Percentiles rank a stretch among this genome's conserved stretches.
Evolutionary conservation across 2,888 invertebrate species (phyloP).

Genomic region (Bombylius major): DNA sequence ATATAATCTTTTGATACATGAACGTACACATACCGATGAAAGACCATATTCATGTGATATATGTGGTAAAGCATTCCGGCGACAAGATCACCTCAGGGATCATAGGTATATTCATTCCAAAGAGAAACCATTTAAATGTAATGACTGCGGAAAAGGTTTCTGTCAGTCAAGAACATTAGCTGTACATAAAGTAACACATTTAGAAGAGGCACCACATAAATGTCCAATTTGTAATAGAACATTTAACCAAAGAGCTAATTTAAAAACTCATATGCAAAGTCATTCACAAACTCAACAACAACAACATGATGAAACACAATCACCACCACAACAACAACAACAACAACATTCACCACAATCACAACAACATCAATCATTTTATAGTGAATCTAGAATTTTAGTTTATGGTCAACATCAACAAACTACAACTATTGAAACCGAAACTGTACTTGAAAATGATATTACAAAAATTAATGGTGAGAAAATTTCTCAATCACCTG

Average conservation of each 20-base stretch:
- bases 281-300: slow-evolving; percentile 43
- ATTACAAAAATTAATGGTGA: background rate
- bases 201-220: slow-evolving; percentile 88
- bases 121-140: slow-evolving; percentile 96
- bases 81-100: slow-evolving; percentile 87
- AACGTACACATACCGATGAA: slow-evolving; percentile 93
- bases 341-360: background rate
- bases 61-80: slow-evolving; percentile 88
- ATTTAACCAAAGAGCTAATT: slow-evolving; percentile 85
- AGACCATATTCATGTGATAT: slow-evolving; percentile 93
- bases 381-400: background rate
- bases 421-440: too few species aligned
- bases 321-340: background rate
- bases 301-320: background rate
- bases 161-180: slow-evolving; percentile 94
- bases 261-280: slow-evolving; percentile 80
- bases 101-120: slow-evolving; percentile 96
- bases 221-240: slow-evolving; percentile 78
- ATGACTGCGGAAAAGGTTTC: slow-evolving; percentile 94
- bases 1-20: slow-evolving; percentile 94
- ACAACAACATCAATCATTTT: background rate
- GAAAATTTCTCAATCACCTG: slow-evolving; percentile 18
- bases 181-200: slow-evolving; percentile 86
- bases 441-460: background rate
- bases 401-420: background rate